These are phyloP conservation scores for Neuroterus valhalla DNA, from an alignment of 1,140 invertebrate species.

Conservation along the genomic window DNA sequence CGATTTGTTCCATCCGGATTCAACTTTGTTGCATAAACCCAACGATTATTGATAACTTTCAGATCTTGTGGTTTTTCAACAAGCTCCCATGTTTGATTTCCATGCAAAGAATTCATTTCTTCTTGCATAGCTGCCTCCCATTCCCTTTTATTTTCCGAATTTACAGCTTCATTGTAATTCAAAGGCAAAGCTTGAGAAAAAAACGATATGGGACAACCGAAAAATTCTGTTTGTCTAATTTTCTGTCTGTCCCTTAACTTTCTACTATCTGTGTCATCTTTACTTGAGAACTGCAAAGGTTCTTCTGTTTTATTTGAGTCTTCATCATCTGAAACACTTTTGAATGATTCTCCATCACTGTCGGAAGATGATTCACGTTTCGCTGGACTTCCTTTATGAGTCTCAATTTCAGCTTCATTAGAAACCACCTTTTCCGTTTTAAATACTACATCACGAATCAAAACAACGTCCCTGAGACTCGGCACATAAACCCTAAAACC, in stretches of 20 bases:
- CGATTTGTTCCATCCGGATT: conserved; percentile 47
- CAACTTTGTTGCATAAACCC: conserved; percentile 57
- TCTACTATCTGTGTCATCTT: background rate
- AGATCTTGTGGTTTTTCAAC: conserved; percentile 23
- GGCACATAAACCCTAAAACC: conserved; percentile 16
- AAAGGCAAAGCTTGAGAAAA: conserved; percentile 18
- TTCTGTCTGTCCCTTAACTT: conserved; percentile 30
- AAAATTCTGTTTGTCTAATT: conserved; percentile 33
- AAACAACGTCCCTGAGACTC: background rate
- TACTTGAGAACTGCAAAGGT: too few species aligned
- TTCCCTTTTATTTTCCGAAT: background rate
- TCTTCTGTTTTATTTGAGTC: too few species aligned
- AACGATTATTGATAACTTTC: conserved; percentile 44
- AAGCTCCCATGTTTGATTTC: conserved; percentile 12
- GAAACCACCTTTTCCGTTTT: background rate
- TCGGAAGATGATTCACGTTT: too few species aligned
- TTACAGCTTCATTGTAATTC: conserved; percentile 30
- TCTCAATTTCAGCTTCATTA: background rate
- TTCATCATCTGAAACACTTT: too few species aligned
- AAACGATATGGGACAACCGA: conserved; percentile 30
- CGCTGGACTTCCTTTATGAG: background rate
- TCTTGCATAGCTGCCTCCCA: conserved; percentile 26
- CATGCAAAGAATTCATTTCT: conserved; percentile 5
- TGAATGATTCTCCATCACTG: too few species aligned
- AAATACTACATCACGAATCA: conserved; percentile 9